Conservation (phyloP, 2,888 invertebrate genomes). For the Sepioteuthis lessoniana region DNA sequence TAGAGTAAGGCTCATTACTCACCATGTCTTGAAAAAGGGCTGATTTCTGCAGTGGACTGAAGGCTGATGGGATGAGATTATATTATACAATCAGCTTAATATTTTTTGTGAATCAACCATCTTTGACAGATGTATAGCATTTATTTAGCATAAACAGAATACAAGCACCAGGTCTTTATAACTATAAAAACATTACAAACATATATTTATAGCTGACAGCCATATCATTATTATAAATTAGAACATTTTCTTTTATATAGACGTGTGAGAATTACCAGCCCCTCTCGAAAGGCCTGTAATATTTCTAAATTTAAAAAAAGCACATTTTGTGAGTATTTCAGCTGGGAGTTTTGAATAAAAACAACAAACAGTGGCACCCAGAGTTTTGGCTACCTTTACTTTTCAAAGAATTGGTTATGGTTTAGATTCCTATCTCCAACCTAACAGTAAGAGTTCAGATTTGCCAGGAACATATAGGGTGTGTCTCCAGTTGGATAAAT, state of each 20-base stretch:
- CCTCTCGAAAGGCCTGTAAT: background rate
- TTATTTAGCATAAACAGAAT: no score
- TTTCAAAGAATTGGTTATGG: background rate
- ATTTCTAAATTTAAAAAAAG: background rate
- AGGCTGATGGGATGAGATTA: no score
- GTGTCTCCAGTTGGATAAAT: slow-evolving; percentile 39
- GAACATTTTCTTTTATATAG: background rate
- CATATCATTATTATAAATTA: no score
- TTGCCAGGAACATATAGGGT: background rate
- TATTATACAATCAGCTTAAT: no score
- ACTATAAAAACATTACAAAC: no score
- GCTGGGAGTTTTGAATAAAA: background rate
- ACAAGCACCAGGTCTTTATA: no score
- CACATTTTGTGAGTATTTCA: background rate
- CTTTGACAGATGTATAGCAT: no score
- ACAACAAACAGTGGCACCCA: background rate
- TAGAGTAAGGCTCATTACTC: no score
- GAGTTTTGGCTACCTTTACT: background rate
- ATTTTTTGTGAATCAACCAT: no score
- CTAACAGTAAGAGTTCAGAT: background rate
- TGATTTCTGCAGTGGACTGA: no score
- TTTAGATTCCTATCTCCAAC: background rate
- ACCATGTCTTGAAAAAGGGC: no score
- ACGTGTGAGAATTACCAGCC: background rate
- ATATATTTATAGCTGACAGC: no score